Conservation (phyloP, 2,113 vertebrate genomes). For the Fregata magnificens region DNA sequence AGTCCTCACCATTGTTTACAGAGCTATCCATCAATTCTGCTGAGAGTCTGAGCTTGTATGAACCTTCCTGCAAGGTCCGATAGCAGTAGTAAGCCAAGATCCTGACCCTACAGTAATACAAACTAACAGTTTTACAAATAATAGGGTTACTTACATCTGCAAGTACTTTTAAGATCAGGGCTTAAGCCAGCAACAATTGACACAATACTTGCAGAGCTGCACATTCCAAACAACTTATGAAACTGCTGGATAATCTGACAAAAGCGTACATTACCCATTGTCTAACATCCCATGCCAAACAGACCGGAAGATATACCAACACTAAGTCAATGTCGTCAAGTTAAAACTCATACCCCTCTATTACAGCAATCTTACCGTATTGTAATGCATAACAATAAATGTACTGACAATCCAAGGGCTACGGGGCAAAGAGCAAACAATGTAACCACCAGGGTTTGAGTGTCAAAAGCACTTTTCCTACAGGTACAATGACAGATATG, state of each 20-base stretch:
- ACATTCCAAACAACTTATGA: not conserved
- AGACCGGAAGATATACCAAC: not conserved
- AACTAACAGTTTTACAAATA: not conserved
- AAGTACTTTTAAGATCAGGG: not conserved
- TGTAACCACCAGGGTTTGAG: not conserved
- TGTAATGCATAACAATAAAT: accelerated
- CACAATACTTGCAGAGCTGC: not conserved
- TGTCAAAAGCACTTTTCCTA: not conserved
- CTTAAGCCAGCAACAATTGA: slow-evolving; percentile 8
- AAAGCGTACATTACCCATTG: not conserved
- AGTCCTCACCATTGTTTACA: not conserved
- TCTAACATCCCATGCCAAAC: not conserved
- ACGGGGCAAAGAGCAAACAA: not conserved
- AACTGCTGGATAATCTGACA: not conserved
- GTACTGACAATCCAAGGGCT: not conserved
- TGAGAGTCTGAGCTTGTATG: not conserved
- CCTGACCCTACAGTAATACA: not conserved
- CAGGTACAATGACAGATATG: not conserved
- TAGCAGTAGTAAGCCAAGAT: not conserved
- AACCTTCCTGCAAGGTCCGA: not conserved
- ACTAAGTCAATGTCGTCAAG: not conserved
- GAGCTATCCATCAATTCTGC: not conserved
- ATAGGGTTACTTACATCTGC: slow-evolving; percentile 5
- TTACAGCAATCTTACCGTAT: accelerated
- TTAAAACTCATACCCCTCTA: not conserved